Conservation (phyloP, 1,140 invertebrate genomes). For the Prorops nasuta region DNA sequence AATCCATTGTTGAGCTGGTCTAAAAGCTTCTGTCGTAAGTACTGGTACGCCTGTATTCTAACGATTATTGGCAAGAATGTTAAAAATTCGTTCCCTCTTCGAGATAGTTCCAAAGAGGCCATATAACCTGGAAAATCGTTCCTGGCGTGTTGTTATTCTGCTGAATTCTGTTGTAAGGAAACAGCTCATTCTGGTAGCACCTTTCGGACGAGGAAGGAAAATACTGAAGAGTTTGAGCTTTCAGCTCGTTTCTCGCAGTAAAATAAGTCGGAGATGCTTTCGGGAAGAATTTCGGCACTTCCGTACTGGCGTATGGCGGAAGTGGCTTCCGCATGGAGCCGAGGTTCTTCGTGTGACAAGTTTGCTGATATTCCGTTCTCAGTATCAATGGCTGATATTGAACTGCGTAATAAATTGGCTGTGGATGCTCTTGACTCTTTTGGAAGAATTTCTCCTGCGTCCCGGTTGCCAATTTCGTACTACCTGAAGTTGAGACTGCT, state of each 20-base stretch:
- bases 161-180: slow-evolving; percentile 26
- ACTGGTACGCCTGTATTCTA: slow-evolving; percentile 42
- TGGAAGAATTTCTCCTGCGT: no score
- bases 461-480: no score
- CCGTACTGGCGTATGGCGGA: slow-evolving; percentile 27
- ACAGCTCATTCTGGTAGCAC: slow-evolving; percentile 31
- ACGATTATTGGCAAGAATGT: not conserved
- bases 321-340: slow-evolving; percentile 3
- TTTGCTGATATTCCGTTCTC: slow-evolving; percentile 13
- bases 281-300: slow-evolving; percentile 50
- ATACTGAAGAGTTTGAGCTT: slow-evolving; percentile 22
- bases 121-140: not conserved
- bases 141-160: slow-evolving; percentile 2
- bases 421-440: slow-evolving; percentile 24
- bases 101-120: no score
- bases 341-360: not conserved
- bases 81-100: not conserved
- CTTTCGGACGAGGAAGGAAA: slow-evolving; percentile 28
- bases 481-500: no score
- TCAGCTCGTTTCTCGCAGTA: slow-evolving; percentile 18
- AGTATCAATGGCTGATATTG: slow-evolving; percentile 22
- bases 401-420: slow-evolving; percentile 20
- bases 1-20: slow-evolving; percentile 21
- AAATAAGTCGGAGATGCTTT: slow-evolving; percentile 20
- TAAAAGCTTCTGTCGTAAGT: slow-evolving; percentile 29